Base-by-base conservation (phyloP, 2,888 invertebrate genomes). In the Dynastes tityus region DNA sequence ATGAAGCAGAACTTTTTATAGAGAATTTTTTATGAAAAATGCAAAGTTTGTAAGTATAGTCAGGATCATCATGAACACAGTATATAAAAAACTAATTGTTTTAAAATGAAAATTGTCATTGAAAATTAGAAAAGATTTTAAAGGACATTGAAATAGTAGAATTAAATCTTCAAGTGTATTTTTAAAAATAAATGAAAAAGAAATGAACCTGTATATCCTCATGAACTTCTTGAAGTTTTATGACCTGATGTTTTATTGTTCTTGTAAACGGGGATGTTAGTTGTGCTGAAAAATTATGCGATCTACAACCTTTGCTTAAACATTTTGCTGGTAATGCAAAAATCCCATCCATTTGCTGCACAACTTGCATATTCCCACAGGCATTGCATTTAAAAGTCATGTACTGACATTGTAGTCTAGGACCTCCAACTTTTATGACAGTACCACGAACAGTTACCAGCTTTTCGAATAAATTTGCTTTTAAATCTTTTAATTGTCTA, bases 391-490 rank as follows among this genome's bases (percentile, higher is more conserved):
- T 89, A 89, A 96, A 98, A 0, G 95, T 94, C 89, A 97, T 91
- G 88, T 94, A 94, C 6, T 92, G 92, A 82, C 95, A 94, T 29
- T 94, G 89, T 1, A 95, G 92, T 80, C 94, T 94, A 0, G 94
- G 91, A 85, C 93, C 93, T 16, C 95, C 93, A 2, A 96, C 95
- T 86, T 95, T 91, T 80, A 95, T 95, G 0, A 98, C 95, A 61
- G 96, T 96, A 0, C 98, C 98, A 85, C 94, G 92, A 2, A 97
- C 91, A 37, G 95, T 92, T 32, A 96, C 93, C 81, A 97, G 87
- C 88, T 94, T 94, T 4, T 95, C 95, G 89, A 93, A 94, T 84
- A 91, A 92, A 87, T 92, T 93, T 0, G 94, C 92, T 90, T 94
- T 94, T 37, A 96, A 89, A 87, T 93, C 91, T 84, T 92, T 92